Evolutionary conservation across 1,140 invertebrate species (phyloP).

Genomic region (Stegodyphus mimosarum): DNA sequence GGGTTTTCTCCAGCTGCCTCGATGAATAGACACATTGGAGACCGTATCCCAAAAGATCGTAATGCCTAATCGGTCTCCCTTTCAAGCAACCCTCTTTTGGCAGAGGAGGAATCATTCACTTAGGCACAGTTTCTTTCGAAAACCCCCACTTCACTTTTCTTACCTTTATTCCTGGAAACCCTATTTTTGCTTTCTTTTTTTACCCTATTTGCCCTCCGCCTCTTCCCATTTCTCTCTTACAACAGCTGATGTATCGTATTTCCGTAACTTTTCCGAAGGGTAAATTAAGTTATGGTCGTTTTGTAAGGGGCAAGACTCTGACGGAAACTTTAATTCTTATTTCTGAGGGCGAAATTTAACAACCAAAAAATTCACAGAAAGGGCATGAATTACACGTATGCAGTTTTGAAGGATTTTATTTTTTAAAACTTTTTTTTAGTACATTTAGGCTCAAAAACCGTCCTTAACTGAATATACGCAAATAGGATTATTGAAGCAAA

Average conservation of each 20-base stretch:
- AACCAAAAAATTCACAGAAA: neutral
- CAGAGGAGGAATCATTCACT: slow-evolving; percentile 9
- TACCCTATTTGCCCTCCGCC: neutral
- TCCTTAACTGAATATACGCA: no score
- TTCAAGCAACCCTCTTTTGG: neutral
- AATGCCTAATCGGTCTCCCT: slow-evolving; percentile 16
- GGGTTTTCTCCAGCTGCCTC: neutral
- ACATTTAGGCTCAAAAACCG: no score
- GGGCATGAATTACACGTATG: no score
- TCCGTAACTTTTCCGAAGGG: slow-evolving; percentile 13
- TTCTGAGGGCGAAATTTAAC: neutral
- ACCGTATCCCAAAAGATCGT: slow-evolving; percentile 9
- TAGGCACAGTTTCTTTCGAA: slow-evolving; percentile 3
- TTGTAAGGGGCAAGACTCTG: neutral
- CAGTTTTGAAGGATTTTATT: no score
- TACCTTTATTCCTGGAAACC: neutral
- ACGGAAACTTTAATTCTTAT: neutral
- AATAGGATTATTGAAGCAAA: no score
- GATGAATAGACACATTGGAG: slow-evolving; percentile 15
- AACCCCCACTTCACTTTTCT: slow-evolving; percentile 3
- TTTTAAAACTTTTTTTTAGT: no score
- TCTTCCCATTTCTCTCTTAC: neutral
- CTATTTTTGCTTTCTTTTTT: neutral
- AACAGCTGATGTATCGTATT: slow-evolving; percentile 20
- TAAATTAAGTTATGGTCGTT: slow-evolving; percentile 19